phyloP scores from a whole-genome alignment of 2,797 vertebrate genomes.

The Lepidocolaptes lacrymiger region DNA sequence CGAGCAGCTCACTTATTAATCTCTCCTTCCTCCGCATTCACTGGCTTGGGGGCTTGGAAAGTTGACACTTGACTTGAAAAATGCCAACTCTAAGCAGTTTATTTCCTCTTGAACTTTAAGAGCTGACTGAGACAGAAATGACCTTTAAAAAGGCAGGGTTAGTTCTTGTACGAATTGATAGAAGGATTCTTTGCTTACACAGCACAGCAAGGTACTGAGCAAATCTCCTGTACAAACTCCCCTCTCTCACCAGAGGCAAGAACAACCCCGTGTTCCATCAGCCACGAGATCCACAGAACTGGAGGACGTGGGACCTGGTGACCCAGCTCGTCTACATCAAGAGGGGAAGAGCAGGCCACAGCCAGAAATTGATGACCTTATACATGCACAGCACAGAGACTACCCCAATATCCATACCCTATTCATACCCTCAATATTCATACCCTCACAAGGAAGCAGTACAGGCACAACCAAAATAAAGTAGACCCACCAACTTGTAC shows the following conservation, averaged over 20 bases:
- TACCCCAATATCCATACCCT: neutral
- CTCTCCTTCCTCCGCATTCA: constrained; percentile 32
- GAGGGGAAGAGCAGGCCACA: neutral
- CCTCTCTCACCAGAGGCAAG: constrained; percentile 12
- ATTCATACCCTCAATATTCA: neutral
- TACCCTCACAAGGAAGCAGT: neutral
- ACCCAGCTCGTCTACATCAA: neutral
- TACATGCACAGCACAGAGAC: neutral
- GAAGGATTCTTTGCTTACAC: constrained; percentile 65
- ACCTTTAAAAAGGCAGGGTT: constrained; percentile 79
- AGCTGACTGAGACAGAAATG: constrained; percentile 74
- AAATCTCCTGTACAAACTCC: constrained; percentile 52
- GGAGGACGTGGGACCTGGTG: neutral
- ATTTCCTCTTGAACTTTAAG: constrained; percentile 81
- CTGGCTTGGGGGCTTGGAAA: constrained; percentile 56
- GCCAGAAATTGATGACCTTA: neutral
- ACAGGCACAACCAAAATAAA: neutral
- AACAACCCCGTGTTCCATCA: neutral
- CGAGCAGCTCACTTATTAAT: constrained; percentile 63
- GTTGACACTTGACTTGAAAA: constrained; percentile 79
- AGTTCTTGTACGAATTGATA: constrained; percentile 65
- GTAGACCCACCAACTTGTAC: neutral
- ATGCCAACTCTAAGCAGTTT: constrained; percentile 78
- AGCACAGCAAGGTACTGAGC: constrained; percentile 29
- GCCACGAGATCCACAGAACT: neutral